These are phyloP conservation scores for Fabriciana adippe DNA, from an alignment of 2,888 invertebrate species.

Conservation along the genomic window DNA sequence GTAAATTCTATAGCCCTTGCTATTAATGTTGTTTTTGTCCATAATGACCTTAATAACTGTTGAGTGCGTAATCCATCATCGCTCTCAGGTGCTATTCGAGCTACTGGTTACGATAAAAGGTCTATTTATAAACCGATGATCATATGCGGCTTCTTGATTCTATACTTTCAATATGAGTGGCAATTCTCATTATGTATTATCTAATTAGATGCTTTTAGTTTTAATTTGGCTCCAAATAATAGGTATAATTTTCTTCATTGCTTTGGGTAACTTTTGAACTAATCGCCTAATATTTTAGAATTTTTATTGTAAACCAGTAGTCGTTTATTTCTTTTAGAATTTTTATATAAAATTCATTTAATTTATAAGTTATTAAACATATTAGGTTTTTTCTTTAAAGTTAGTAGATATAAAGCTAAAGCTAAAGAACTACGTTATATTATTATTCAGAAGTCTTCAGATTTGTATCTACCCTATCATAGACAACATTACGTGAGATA, in stretches of 20 bases:
- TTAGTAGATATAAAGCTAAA: background rate
- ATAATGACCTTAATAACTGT: constrained; percentile 32
- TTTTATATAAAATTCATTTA: no score
- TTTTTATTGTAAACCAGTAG: no score
- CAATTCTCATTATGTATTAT: constrained; percentile 16
- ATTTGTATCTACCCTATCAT: constrained; percentile 20
- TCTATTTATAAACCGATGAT: constrained; percentile 33
- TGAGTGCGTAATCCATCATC: constrained; percentile 34
- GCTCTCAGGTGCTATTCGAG: constrained; percentile 26
- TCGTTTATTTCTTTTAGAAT: no score
- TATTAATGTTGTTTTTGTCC: constrained; percentile 25
- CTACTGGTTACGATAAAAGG: constrained; percentile 34
- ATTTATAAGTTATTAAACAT: no score
- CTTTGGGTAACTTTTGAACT: no score
- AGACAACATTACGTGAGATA: constrained; percentile 31
- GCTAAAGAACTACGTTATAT: background rate
- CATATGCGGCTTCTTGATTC: constrained; percentile 19
- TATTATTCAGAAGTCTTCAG: constrained; percentile 27
- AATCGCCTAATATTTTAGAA: no score
- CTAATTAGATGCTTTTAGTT: background rate
- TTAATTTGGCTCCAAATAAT: background rate
- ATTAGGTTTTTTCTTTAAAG: no score
- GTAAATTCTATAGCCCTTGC: constrained; percentile 13
- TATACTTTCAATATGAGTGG: constrained; percentile 12
- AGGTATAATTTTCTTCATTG: no score